phyloP scores from a whole-genome alignment of 1,140 invertebrate species.

The Brachionus rubens region DNA sequence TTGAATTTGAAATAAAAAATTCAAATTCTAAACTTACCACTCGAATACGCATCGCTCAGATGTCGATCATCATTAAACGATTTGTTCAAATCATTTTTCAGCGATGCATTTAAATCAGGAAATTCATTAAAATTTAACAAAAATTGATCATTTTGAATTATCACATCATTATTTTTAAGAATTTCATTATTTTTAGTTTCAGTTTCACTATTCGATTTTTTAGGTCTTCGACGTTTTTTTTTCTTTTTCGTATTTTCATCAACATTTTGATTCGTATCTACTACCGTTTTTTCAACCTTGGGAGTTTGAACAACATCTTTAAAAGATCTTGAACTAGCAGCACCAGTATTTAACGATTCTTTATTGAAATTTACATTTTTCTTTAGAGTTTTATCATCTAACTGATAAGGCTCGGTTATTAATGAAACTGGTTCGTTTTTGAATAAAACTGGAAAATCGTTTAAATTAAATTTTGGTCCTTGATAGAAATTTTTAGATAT shows the following conservation, averaged over 20 bases:
- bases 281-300: background rate
- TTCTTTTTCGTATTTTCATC: background rate
- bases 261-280: background rate
- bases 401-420: background rate
- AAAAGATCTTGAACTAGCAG: background rate
- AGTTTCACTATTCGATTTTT: background rate
- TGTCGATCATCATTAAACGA: background rate
- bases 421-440: background rate
- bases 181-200: background rate
- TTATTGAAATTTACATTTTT: background rate
- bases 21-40: conserved; percentile 5
- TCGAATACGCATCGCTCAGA: conserved; percentile 3
- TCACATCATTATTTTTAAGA: background rate
- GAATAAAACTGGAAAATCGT: background rate
- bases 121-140: background rate
- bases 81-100: background rate
- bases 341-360: background rate
- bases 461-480: background rate
- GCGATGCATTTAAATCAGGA: background rate
- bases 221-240: too few species aligned
- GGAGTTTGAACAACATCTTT: background rate
- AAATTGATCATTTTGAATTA: background rate
- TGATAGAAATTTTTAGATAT: too few species aligned
- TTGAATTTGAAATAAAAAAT: too few species aligned
- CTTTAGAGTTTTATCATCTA: background rate